These are phyloP conservation scores for Hippocampus comes DNA, from an alignment of 2,113 vertebrate genomes.

Conservation along the genomic window DNA sequence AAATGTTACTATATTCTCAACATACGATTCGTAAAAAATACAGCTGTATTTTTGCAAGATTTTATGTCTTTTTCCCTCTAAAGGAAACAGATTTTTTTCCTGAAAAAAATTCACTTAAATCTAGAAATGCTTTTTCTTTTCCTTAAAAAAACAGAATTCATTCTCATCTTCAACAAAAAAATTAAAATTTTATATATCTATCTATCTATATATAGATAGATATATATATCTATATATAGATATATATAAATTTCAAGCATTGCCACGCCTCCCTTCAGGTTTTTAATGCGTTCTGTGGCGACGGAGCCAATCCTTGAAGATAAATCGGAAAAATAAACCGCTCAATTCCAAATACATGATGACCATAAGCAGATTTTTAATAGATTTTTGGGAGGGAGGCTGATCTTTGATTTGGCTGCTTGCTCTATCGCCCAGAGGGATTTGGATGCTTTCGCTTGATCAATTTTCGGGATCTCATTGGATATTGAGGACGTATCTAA, in stretches of 20 bases:
- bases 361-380: constrained; percentile 59
- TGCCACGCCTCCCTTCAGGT: constrained; percentile 33
- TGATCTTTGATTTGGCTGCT: constrained; percentile 46
- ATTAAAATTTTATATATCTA: too few species aligned
- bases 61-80: too few species aligned
- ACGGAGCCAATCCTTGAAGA: constrained; percentile 59
- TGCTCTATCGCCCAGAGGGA: constrained; percentile 19
- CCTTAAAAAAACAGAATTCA: too few species aligned
- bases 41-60: too few species aligned
- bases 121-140: too few species aligned
- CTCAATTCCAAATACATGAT: constrained; percentile 54
- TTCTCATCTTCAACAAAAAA: too few species aligned
- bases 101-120: too few species aligned
- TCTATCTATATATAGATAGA: too few species aligned
- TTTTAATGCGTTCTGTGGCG: constrained; percentile 42
- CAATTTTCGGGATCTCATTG: not conserved
- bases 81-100: too few species aligned
- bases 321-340: constrained; percentile 65
- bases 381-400: constrained; percentile 24
- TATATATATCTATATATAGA: too few species aligned
- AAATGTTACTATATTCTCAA: too few species aligned
- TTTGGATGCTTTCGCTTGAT: constrained; percentile 36
- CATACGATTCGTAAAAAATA: too few species aligned
- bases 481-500: not conserved
- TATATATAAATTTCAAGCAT: constrained; percentile 41